These are phyloP conservation scores for Plagiodera versicolora DNA, from an alignment of 2,888 invertebrate species.

Conservation along the genomic window DNA sequence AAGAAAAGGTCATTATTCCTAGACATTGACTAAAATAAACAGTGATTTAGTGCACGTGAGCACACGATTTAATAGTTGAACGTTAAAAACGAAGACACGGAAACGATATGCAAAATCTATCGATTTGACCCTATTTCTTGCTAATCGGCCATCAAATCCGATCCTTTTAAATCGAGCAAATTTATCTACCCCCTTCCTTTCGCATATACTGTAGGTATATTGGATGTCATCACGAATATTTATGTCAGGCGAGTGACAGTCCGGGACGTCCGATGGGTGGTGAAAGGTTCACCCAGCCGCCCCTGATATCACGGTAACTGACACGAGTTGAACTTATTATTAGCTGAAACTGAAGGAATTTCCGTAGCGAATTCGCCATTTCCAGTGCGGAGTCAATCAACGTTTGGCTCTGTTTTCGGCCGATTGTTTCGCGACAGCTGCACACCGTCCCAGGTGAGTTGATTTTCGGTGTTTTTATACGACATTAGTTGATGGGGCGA, in stretches of 20 bases:
- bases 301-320: conserved; percentile 16
- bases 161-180: conserved; percentile 11
- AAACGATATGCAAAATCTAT: conserved; percentile 24
- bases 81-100: conserved; percentile 10
- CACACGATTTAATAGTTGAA: neutral
- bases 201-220: conserved; percentile 23
- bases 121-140: conserved; percentile 24
- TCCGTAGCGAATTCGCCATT: conserved; percentile 16
- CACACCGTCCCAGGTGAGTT: conserved; percentile 2
- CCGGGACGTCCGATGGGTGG: conserved; percentile 3
- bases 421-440: too few relatives aligned
- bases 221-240: conserved; percentile 26
- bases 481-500: too few relatives aligned
- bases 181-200: conserved; percentile 18
- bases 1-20: too few relatives aligned
- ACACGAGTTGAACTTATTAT: conserved; percentile 38
- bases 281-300: conserved; percentile 20
- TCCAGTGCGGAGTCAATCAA: conserved; percentile 12
- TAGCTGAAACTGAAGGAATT: conserved; percentile 24
- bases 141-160: conserved; percentile 14
- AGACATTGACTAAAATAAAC: neutral
- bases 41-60: neutral
- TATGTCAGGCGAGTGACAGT: conserved; percentile 6
- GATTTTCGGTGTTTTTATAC: neutral
- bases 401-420: neutral